Evolutionary conservation across 2,797 vertebrate genomes (phyloP).

Genomic region (Oceanodroma leucorhoa): DNA sequence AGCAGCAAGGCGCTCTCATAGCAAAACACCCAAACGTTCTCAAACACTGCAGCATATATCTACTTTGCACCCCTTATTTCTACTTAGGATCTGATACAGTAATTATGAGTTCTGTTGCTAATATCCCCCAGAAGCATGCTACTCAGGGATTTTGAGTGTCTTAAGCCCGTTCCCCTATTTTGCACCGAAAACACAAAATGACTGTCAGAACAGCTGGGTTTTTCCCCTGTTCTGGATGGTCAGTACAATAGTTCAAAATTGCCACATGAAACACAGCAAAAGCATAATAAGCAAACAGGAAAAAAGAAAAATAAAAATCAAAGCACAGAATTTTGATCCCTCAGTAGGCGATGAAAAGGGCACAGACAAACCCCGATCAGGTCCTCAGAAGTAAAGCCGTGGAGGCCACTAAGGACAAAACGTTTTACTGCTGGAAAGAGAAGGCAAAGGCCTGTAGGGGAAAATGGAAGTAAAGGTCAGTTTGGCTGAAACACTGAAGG

Average conservation of each 20-base stretch:
- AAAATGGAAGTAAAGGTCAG: constrained; percentile 17
- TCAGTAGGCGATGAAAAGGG: neutral
- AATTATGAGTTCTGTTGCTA: neutral
- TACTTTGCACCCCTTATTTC: neutral
- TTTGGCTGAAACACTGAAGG: neutral
- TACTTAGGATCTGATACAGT: neutral
- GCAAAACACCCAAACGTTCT: neutral
- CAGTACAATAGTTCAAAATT: neutral
- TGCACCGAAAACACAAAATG: neutral
- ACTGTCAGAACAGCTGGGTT: neutral
- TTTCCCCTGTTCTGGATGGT: neutral
- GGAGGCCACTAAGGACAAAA: neutral
- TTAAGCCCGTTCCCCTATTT: neutral
- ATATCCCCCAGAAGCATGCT: neutral
- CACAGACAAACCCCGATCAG: neutral
- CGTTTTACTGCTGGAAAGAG: neutral
- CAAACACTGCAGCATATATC: accelerated
- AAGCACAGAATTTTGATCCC: neutral
- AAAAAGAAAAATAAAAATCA: neutral
- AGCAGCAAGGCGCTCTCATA: accelerated
- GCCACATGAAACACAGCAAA: neutral
- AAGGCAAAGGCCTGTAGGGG: neutral
- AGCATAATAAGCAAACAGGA: neutral
- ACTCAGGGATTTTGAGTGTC: neutral
- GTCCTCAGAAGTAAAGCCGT: neutral